Conservation (phyloP, 2,888 invertebrate genomes). For the Amiota communis region DNA sequence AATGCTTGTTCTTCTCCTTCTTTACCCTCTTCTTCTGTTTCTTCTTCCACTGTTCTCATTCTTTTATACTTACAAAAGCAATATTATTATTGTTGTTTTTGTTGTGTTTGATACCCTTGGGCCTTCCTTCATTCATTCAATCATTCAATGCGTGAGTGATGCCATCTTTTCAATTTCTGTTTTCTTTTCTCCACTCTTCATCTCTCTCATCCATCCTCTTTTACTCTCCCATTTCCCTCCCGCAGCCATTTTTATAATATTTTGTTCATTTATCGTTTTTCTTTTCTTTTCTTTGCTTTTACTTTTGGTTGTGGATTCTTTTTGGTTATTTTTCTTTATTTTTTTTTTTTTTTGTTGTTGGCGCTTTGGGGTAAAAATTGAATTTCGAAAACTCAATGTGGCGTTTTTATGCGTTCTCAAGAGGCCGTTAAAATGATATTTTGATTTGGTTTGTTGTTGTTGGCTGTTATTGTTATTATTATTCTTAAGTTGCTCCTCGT, state of each 20-base stretch:
- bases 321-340: too few relatives aligned
- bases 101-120: neutral
- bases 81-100: too few relatives aligned
- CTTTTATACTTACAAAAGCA: neutral
- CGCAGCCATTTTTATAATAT: neutral
- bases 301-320: constrained; percentile 6
- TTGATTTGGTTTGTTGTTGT: constrained; percentile 1
- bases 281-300: constrained; percentile 12
- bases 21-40: too few relatives aligned
- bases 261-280: neutral
- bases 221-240: too few relatives aligned
- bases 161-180: neutral
- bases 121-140: neutral
- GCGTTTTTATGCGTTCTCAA: constrained; percentile 18
- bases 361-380: constrained; percentile 27
- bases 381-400: constrained; percentile 22
- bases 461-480: neutral
- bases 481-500: neutral
- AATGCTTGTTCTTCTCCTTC: neutral
- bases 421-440: constrained; percentile 12
- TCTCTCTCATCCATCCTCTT: too few relatives aligned
- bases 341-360: constrained; percentile 10
- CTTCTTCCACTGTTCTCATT: neutral
- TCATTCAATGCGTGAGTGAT: constrained; percentile 21
- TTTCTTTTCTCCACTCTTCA: too few relatives aligned